Evolutionary conservation across 2,888 invertebrate genomes (phyloP).

Genomic region (Marronus borbonicus): DNA sequence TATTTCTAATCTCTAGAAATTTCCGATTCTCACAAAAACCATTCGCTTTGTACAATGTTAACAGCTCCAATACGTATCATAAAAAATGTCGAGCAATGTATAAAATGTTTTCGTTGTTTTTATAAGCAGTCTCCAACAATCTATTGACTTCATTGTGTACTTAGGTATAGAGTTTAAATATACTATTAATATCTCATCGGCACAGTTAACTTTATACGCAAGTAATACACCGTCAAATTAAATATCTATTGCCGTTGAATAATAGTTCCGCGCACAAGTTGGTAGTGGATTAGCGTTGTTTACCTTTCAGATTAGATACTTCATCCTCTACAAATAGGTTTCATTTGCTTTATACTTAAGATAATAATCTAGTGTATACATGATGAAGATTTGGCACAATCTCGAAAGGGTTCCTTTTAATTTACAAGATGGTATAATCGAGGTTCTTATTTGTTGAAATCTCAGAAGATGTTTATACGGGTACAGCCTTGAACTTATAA

Average conservation of each 20-base stretch:
- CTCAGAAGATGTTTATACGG: too few species aligned
- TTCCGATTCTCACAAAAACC: too few species aligned
- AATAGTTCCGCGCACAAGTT: conserved; percentile 11
- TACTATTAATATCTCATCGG: not conserved
- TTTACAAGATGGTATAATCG: not conserved
- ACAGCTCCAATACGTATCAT: too few species aligned
- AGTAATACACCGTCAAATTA: not conserved
- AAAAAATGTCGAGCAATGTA: too few species aligned
- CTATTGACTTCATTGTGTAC: not conserved
- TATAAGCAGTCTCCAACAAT: not conserved
- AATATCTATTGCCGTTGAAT: not conserved
- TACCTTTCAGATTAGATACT: conserved; percentile 37
- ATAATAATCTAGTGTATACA: conserved; percentile 22
- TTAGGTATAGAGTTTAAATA: not conserved
- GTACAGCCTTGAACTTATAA: too few species aligned
- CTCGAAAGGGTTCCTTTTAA: not conserved
- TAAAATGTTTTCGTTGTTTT: not conserved
- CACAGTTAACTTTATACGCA: not conserved
- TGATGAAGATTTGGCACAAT: not conserved
- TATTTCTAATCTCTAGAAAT: too few species aligned
- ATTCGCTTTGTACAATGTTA: too few species aligned
- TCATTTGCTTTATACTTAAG: conserved; percentile 39
- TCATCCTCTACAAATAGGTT: conserved; percentile 28
- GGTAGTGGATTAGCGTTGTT: conserved; percentile 40
- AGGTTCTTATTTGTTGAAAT: not conserved